Conservation (phyloP, 2,888 invertebrate genomes). For the Bombylius major region DNA sequence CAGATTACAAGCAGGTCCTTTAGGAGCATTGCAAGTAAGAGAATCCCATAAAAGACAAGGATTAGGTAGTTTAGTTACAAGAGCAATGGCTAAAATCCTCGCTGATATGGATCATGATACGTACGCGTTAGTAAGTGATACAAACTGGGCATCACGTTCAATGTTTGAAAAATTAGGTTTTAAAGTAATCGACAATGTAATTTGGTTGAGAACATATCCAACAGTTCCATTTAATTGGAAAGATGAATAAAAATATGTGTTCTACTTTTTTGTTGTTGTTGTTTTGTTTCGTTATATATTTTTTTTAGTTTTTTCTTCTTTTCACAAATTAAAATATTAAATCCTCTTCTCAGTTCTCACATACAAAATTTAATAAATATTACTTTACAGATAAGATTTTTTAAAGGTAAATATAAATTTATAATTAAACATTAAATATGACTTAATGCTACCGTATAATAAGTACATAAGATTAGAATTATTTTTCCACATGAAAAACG, state of each 20-base stretch:
- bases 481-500: too few species aligned
- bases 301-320: neutral
- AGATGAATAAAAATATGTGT: neutral
- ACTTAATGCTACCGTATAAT: too few species aligned
- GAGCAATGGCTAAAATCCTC: slow-evolving; percentile 19
- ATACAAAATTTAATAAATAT: too few species aligned
- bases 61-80: slow-evolving; percentile 20
- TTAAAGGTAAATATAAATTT: too few species aligned
- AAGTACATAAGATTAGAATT: too few species aligned
- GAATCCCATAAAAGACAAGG: slow-evolving; percentile 22
- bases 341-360: too few species aligned
- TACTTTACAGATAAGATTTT: too few species aligned
- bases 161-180: slow-evolving; percentile 25
- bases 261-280: neutral
- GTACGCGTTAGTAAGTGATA: slow-evolving; percentile 21
- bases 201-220: slow-evolving; percentile 12
- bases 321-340: too few species aligned
- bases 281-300: neutral
- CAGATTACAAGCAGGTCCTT: slow-evolving; percentile 24
- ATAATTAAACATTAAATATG: too few species aligned
- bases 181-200: slow-evolving; percentile 18
- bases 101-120: slow-evolving; percentile 23
- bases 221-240: slow-evolving; percentile 1
- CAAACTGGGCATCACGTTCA: slow-evolving; percentile 20
- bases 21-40: slow-evolving; percentile 25